phyloP scores from a whole-genome alignment of 2,797 vertebrate species.

The Sebastes cheni region DNA sequence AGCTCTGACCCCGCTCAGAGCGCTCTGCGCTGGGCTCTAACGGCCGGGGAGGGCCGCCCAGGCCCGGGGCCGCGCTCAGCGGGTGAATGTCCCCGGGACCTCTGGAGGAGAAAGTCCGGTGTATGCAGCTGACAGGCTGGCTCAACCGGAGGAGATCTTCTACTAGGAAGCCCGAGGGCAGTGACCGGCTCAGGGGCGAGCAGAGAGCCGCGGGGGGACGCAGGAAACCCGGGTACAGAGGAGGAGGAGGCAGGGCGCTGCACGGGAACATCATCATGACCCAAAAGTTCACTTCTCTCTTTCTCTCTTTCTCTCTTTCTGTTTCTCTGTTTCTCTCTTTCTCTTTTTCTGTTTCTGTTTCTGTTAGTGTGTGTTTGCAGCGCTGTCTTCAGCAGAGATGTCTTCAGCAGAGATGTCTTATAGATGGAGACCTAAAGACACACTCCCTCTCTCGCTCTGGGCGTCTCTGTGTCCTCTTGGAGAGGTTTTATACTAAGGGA shows the following conservation, averaged over 20 bases:
- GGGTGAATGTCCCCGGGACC: conserved; percentile 29
- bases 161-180: conserved; percentile 89
- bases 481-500: conserved; percentile 49
- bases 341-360: no score
- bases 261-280: conserved; percentile 90
- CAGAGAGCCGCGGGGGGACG: conserved; percentile 86
- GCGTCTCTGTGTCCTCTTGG: not conserved
- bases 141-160: conserved; percentile 92
- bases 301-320: not conserved
- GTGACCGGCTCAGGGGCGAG: conserved; percentile 85
- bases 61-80: conserved; percentile 1
- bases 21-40: conserved; percentile 21
- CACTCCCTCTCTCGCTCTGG: not conserved
- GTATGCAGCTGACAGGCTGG: conserved; percentile 84
- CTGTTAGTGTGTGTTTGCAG: no score
- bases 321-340: no score
- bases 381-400: not conserved
- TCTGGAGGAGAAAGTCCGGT: conserved; percentile 78
- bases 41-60: not conserved
- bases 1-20: conserved; percentile 34
- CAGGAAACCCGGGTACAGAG: conserved; percentile 90
- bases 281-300: not conserved
- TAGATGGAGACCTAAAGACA: not conserved
- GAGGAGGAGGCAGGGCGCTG: conserved; percentile 89
- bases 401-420: not conserved